Evolutionary conservation across 2,888 invertebrate genomes (phyloP), one percentile per base, ranked within the genome.

Genomic region (Cordilura impudica): DNA sequence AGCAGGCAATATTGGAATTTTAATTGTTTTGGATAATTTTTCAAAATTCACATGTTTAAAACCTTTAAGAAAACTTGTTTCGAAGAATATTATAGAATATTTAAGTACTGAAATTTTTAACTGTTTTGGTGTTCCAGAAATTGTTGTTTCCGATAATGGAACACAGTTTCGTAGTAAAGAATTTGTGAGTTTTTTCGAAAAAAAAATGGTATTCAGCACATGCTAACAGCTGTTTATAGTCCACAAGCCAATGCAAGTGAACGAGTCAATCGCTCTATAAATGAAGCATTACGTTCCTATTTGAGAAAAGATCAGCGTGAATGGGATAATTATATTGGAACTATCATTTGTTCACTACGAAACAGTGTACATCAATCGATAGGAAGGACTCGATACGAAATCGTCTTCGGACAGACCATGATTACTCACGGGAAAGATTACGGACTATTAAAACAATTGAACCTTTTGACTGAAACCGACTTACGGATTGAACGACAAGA

Each of bases 61-160:
- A 18, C 18, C 54, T 31, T 3, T 53, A 4, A 6, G 16, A 10
- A 54, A 54, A 47, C 47, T 58, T 35, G 2, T 14, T 3, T 12
- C 49, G 0, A 58, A 35, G 12, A 21, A 19, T 14, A 14, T 49
- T 0, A 3, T 35, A 1, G 56, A 56, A 6, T 58, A 49, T 23
- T 14, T 69, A 4, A 69, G 7, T 1, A 35, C 54, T 6, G 35
- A 58, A 6, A 31, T 56, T 12, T 58, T 69, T 16, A 23, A 21
- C 1, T 56, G 49, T 18, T 69, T 2, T 58, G 69, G 69, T 2
- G 31, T 49, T 6, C 58, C 56, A 2, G 47, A 7, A 69, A 35
- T n/a, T 21, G 58, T 0, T 58, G 21, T 14, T n/a, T n/a, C n/a
- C n/a, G n/a, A n/a, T n/a, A n/a, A n/a, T n/a, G n/a, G n/a, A n/a